phyloP scores from a whole-genome alignment of 2,797 vertebrate genomes.

The Simalia tracyae region DNA sequence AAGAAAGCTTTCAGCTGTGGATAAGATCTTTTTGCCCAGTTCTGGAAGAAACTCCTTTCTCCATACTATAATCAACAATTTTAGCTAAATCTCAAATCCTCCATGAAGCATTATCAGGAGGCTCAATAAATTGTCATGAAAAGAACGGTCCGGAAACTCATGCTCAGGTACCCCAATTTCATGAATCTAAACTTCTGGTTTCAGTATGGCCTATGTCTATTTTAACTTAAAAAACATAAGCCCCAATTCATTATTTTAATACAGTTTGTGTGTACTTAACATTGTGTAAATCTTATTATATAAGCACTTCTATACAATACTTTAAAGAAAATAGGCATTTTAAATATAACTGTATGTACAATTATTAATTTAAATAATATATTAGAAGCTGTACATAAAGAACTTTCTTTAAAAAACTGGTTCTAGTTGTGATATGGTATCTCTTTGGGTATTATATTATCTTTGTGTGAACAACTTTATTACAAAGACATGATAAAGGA shows the following conservation, averaged over 20 bases:
- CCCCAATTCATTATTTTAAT: background rate
- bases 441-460: background rate
- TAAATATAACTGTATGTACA: background rate
- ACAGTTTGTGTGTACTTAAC: too few species aligned
- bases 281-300: background rate
- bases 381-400: background rate
- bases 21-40: too few species aligned
- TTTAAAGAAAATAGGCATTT: background rate
- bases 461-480: constrained; percentile 4
- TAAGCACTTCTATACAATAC: background rate
- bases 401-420: background rate
- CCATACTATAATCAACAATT: too few species aligned
- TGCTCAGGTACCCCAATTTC: too few species aligned
- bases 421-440: background rate
- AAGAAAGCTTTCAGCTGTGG: too few species aligned
- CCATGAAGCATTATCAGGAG: too few species aligned
- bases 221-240: background rate
- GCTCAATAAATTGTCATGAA: too few species aligned
- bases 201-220: background rate
- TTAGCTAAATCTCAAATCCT: too few species aligned
- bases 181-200: background rate
- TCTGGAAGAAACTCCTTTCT: too few species aligned
- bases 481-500: constrained; percentile 12
- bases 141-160: too few species aligned
- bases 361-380: background rate